Base-by-base conservation (phyloP, 2,888 invertebrate genomes). In the Sphinx pinastri region DNA sequence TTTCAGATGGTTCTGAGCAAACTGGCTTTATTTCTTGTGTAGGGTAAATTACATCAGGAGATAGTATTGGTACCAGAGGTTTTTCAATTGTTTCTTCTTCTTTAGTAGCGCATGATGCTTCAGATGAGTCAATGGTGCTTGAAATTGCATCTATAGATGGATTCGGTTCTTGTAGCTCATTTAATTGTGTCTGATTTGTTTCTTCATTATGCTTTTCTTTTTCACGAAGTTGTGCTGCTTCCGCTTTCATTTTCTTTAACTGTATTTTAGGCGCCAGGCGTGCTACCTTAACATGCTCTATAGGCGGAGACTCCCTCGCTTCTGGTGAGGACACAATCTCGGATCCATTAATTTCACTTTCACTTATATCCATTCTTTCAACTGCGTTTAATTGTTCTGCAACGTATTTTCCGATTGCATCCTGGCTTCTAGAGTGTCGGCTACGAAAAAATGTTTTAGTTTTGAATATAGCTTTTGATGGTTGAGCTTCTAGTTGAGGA, bases 381-480 rank as follows among this genome's bases (percentile, higher is more conserved):
- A 90, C 91, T 19, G 91, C 91, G 77, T 92, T 94, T 49, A 94
- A 79, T 76, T 94, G 94, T 74, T 94, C 94, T 19, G 94, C 93
- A 8, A 94, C 93, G 82, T 94, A 94, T 79, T 94, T 94, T 70
- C 93, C 94, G 71, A 94, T 94, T 55, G 93, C 94, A 80, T 94
- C 94, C 83, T 94, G 94, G 78, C 94, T 94, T 83, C 94, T 90
- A 71, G 94, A 94, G 78, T 94, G 94, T 77, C 94, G 86, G 77
- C 94, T 94, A 73, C 94, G 91, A 93, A 94, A 94, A 94, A 94
- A 94, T 60, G 94, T 94, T 86, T 94, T 94, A 0, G 94, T 94
- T 77, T 94, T 94, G 82, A 94, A 94, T 80, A 94, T 94, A n/a
- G 93, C 91, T 84, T 92, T 94, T 55, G 87, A 85, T 10, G 87